These are phyloP conservation scores for Botia kubotai DNA, from an alignment of 2,797 vertebrate genomes.

Conservation along the genomic window DNA sequence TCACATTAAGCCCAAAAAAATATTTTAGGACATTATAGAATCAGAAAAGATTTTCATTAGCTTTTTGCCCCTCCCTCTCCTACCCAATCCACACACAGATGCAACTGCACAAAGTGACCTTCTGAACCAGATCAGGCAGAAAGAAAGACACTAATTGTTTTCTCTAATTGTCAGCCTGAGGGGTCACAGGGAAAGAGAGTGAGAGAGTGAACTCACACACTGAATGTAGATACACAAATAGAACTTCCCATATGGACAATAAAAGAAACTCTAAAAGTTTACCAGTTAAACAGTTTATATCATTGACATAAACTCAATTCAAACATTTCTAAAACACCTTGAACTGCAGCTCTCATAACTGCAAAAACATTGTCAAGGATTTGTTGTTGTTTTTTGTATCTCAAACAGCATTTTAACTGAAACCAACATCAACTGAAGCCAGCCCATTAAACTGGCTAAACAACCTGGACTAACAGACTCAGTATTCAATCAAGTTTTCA, in stretches of 20 bases:
- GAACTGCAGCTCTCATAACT: neutral
- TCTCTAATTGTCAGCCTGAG: constrained; percentile 73
- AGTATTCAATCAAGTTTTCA: neutral
- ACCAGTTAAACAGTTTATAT: neutral
- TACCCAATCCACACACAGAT: neutral
- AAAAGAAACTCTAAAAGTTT: no score
- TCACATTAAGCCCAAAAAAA: neutral
- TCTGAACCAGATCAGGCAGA: constrained; percentile 75
- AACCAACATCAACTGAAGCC: neutral
- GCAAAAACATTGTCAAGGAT: neutral
- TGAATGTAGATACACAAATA: constrained; percentile 15
- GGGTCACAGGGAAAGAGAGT: constrained; percentile 62
- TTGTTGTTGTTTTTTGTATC: neutral
- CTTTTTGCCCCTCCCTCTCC: constrained; percentile 48
- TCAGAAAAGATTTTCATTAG: neutral
- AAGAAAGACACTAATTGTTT: constrained; percentile 70
- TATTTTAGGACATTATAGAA: neutral
- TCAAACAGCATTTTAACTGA: neutral
- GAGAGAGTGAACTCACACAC: neutral
- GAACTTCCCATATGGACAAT: constrained; percentile 6
- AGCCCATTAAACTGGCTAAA: constrained; percentile 4
- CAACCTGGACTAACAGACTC: neutral
- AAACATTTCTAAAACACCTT: neutral
- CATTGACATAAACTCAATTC: neutral
- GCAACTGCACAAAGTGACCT: constrained; percentile 66